Percentiles rank a stretch among this genome's conserved stretches.
Evolutionary conservation across 1,140 invertebrate genomes (phyloP).

Genomic region (Pectinophora gossypiella): DNA sequence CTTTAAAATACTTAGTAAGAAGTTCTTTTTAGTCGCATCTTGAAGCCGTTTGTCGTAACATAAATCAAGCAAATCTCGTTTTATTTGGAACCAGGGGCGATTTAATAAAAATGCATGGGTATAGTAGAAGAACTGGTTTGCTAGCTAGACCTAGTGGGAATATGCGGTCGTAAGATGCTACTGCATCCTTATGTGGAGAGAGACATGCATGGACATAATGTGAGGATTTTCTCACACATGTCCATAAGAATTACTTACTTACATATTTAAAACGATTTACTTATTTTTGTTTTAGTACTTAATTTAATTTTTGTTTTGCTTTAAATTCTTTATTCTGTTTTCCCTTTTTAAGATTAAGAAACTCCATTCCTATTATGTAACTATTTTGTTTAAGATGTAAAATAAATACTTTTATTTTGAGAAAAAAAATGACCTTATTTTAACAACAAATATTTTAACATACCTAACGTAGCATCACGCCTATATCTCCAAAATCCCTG

Average conservation of each 20-base stretch:
- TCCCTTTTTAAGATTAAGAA: no score
- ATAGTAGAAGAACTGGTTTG: neutral
- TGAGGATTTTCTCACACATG: no score
- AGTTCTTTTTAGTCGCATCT: neutral
- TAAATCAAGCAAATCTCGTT: slow-evolving; percentile 14
- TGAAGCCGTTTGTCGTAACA: slow-evolving; percentile 12
- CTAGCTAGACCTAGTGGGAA: neutral
- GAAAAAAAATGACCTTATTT: no score
- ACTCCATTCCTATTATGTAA: no score
- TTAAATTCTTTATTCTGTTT: no score
- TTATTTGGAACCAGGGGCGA: slow-evolving; percentile 9
- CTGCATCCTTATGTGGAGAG: neutral
- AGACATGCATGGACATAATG: neutral
- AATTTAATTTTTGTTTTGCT: no score
- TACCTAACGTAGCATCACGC: no score
- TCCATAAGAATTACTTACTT: neutral
- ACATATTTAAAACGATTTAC: neutral
- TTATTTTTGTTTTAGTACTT: no score
- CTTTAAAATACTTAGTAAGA: neutral
- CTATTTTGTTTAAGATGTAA: no score
- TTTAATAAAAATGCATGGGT: slow-evolving; percentile 16
- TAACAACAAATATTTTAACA: no score
- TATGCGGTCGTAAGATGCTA: neutral
- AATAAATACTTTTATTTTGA: no score
- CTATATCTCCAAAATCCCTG: no score